Conservation (phyloP, 2,113 vertebrate species). For the Nerophis lumbriciformis region DNA sequence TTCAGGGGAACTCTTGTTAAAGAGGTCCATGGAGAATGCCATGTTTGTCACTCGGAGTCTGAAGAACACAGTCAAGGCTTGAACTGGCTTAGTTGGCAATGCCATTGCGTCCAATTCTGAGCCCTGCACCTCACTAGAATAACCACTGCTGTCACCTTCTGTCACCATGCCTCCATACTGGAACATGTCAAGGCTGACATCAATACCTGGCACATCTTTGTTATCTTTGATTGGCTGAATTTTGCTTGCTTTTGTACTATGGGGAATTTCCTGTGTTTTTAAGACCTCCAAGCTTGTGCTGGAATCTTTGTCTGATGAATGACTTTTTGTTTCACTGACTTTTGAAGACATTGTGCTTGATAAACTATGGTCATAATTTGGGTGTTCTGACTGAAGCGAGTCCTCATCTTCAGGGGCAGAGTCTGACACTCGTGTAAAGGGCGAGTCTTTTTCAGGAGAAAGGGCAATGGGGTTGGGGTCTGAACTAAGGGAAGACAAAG, state of each 20-base stretch:
- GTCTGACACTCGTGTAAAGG: slow-evolving; percentile 64
- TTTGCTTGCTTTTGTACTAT: not conserved
- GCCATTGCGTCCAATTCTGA: slow-evolving; percentile 43
- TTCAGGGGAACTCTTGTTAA: slow-evolving; percentile 92
- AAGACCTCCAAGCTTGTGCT: not conserved
- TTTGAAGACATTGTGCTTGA: not conserved
- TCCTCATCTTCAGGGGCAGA: slow-evolving; percentile 45
- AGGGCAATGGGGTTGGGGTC: slow-evolving; percentile 23
- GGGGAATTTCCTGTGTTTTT: slow-evolving; percentile 3
- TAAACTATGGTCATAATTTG: slow-evolving; percentile 9
- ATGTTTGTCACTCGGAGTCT: slow-evolving; percentile 95
- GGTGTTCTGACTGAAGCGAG: slow-evolving; percentile 9
- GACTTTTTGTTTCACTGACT: slow-evolving; percentile 10
- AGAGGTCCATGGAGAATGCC: slow-evolving; percentile 88
- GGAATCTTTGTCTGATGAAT: not conserved
- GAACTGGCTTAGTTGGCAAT: slow-evolving; percentile 54
- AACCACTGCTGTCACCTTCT: slow-evolving; percentile 54
- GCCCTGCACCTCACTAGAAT: slow-evolving; percentile 44
- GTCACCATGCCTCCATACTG: slow-evolving; percentile 23
- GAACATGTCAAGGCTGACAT: slow-evolving; percentile 57
- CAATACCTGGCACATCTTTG: slow-evolving; percentile 26
- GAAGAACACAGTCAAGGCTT: slow-evolving; percentile 88
- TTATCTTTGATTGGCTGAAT: slow-evolving; percentile 4
- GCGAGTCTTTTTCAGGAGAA: slow-evolving; percentile 64
- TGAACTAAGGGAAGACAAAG: slow-evolving; percentile 2